Evolutionary conservation across 1,140 invertebrate genomes (phyloP), one percentile per base, ranked within the genome.

Genomic region (Hirudo medicinalis): DNA sequence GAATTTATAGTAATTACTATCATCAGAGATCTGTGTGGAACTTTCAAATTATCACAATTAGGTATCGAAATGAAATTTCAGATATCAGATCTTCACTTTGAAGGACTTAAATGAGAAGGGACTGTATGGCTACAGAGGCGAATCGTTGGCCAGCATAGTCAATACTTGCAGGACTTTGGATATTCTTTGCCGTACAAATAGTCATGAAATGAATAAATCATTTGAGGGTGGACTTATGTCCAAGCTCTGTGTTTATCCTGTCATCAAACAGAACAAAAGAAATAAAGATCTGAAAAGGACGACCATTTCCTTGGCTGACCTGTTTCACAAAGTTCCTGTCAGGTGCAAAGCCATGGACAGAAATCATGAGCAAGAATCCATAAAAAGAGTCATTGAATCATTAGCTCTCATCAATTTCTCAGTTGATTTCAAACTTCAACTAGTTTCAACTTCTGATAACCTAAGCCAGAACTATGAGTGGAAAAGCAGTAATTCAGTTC

Each of bases 401-500:
- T 25, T 63, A 25, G 22, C 57, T 11, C 57, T 63, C 29, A 25
- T 63, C 22, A 63, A 63, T 32, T 25, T 63, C 57, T 13, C 57
- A 63, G 29, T 63, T 25, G 9, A 22, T 63, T 63, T 63, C 22
- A 63, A 8, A 25, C 22, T 63, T 32, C 13, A 25, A 20, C 11
- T 25, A n/a, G 29, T 25, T 63, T 63, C 57, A 25, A 25, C 29
- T n/a, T 63, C 29, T 15, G 19, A 49, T 49, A 49, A 49, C 15
- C 43, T 49, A 49, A 49, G 43, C 13, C 43, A 49, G 13, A 17
- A 1, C 29, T 63, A 8, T 32, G 57, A 63, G 57, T 63, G 22
- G 57, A 63, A 63, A 63, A 63, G 57, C 29, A 63, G 22, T 22
- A 13, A n/a, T 22, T 63, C 57, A 20, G 20, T 63, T 63, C 29